Conservation (phyloP, 2,888 invertebrate genomes). For the Drosophila nr. medialis region DNA sequence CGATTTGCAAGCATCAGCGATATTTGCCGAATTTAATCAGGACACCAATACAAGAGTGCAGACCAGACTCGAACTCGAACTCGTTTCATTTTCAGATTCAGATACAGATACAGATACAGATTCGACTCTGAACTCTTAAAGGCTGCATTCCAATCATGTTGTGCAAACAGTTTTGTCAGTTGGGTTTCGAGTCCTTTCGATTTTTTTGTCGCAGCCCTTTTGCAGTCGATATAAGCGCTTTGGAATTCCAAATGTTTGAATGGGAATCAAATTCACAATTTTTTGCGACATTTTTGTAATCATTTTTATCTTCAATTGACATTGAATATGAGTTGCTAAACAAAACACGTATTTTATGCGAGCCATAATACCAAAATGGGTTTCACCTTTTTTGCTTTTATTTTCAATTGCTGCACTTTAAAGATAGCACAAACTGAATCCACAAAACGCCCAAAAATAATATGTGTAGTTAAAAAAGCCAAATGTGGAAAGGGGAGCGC, state of each 20-base stretch:
- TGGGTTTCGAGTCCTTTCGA: neutral
- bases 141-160: slow-evolving; percentile 34
- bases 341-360: neutral
- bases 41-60: slow-evolving; percentile 57
- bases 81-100: neutral
- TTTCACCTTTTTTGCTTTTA: neutral
- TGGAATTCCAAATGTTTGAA: slow-evolving; percentile 1
- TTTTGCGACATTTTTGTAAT: neutral
- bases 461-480: neutral
- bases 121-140: slow-evolving; percentile 26
- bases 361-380: neutral
- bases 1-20: slow-evolving; percentile 77
- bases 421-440: neutral
- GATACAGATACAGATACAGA: neutral
- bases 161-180: slow-evolving; percentile 17
- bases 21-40: slow-evolving; percentile 79
- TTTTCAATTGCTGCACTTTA: neutral
- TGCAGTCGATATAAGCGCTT: slow-evolving; percentile 6
- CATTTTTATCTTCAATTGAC: neutral
- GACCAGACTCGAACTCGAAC: slow-evolving; percentile 18
- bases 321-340: neutral
- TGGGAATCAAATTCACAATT: neutral
- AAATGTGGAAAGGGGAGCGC: neutral
- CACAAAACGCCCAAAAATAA: neutral
- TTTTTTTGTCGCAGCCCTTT: slow-evolving; percentile 1